Conservation (phyloP, 2,797 vertebrate species). For the Dipus sagitta region DNA sequence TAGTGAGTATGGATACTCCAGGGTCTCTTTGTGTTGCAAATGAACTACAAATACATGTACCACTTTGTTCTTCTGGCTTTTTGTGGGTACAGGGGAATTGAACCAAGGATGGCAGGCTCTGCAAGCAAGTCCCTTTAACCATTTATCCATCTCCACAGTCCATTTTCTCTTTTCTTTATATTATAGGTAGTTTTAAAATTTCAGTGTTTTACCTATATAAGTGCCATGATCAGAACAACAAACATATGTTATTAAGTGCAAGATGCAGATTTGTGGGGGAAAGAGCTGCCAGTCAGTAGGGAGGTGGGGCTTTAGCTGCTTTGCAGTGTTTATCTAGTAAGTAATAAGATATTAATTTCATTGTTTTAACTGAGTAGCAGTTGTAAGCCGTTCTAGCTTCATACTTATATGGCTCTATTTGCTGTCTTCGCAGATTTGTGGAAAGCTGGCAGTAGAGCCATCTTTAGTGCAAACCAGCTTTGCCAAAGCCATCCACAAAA, state of each 20-base stretch:
- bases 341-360: constrained; percentile 28
- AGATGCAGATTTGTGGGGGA: neutral
- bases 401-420: constrained; percentile 21
- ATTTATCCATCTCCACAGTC: no score
- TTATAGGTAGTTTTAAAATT: neutral
- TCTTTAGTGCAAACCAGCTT: constrained; percentile 31
- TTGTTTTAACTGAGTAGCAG: constrained; percentile 56
- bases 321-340: constrained; percentile 14
- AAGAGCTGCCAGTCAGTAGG: neutral
- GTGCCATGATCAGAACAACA: constrained; percentile 43
- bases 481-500: constrained; percentile 46
- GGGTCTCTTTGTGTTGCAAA: no score
- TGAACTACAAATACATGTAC: no score
- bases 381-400: neutral
- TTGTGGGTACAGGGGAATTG: no score
- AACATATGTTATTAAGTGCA: neutral
- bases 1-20: no score
- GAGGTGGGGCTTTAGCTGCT: neutral
- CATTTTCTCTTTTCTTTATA: constrained; percentile 11
- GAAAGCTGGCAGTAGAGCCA: neutral
- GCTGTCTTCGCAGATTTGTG: constrained; percentile 42
- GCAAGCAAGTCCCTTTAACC: no score
- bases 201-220: neutral
- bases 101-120: no score
- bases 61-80: no score